phyloP scores from a whole-genome alignment of 1,140 invertebrate species.

The Drosophila watanabei region DNA sequence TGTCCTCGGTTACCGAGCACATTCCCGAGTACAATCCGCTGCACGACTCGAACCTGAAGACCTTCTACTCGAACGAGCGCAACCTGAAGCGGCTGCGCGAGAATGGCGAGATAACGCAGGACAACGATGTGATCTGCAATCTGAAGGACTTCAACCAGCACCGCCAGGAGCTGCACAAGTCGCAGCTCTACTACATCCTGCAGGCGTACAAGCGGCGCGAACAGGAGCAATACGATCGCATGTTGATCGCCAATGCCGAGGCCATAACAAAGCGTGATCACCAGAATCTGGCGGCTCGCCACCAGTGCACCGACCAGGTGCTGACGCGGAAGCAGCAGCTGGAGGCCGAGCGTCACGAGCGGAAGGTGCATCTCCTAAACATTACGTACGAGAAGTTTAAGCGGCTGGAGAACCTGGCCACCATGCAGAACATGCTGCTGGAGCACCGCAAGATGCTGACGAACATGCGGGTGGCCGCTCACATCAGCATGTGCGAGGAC shows the following conservation, averaged over 20 bases:
- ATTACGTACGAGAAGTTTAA: constrained; percentile 63
- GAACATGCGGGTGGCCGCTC: constrained; percentile 63
- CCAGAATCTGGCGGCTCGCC: constrained; percentile 51
- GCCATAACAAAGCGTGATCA: constrained; percentile 71
- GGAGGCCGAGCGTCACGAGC: constrained; percentile 49
- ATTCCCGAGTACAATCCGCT: constrained; percentile 80
- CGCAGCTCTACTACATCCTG: constrained; percentile 75
- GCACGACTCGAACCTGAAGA: constrained; percentile 79
- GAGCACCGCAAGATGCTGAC: constrained; percentile 74
- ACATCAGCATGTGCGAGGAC: constrained; percentile 61
- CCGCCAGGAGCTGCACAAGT: constrained; percentile 82
- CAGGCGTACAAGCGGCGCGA: constrained; percentile 72
- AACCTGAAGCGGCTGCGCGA: constrained; percentile 75
- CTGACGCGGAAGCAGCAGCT: constrained; percentile 53
- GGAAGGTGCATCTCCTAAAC: constrained; percentile 48
- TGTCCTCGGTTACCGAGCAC: constrained; percentile 54
- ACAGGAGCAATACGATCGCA: constrained; percentile 70
- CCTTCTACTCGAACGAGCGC: constrained; percentile 73
- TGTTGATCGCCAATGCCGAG: constrained; percentile 75
- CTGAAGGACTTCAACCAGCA: constrained; percentile 82
- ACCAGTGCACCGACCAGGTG: constrained; percentile 64
- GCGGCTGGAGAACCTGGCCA: constrained; percentile 50
- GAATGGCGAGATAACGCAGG: constrained; percentile 77
- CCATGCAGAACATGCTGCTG: constrained; percentile 58
- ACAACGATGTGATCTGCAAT: constrained; percentile 83